A percentile compares a stretch with the other conserved stretches of the same genome.
Conservation (phyloP, 2,797 vertebrate genomes). For the Epinephelus awoara region DNA sequence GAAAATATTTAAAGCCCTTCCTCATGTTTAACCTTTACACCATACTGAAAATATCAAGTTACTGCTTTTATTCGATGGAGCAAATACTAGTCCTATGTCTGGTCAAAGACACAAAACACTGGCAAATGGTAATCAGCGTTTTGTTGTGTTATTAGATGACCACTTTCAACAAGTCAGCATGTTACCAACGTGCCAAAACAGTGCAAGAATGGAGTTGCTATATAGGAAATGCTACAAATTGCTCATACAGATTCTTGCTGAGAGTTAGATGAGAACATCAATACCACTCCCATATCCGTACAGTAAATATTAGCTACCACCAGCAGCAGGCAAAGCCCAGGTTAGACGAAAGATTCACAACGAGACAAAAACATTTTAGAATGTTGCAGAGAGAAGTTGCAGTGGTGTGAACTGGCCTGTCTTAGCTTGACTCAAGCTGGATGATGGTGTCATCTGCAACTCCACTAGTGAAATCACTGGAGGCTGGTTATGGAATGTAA, state of each 20-base stretch:
- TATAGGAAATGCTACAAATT: too few relatives aligned
- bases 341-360: background rate
- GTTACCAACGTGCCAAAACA: background rate
- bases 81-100: background rate
- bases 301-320: background rate
- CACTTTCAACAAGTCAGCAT: background rate
- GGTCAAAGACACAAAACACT: background rate
- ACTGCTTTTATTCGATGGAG: background rate
- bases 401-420: too few relatives aligned
- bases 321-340: background rate
- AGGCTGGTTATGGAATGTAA: too few relatives aligned
- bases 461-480: too few relatives aligned
- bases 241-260: too few relatives aligned
- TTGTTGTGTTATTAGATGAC: background rate
- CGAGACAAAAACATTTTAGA: too few relatives aligned
- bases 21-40: background rate
- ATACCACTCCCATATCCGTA: background rate
- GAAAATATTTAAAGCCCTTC: conserved; percentile 12
- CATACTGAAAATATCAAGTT: background rate
- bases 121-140: background rate
- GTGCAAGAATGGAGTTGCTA: too few relatives aligned
- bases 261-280: background rate
- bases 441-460: too few relatives aligned
- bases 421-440: too few relatives aligned
- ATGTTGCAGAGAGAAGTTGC: too few relatives aligned